Evolutionary conservation across 1,140 invertebrate species (phyloP).

Genomic region (Drosophila punjabiensis): DNA sequence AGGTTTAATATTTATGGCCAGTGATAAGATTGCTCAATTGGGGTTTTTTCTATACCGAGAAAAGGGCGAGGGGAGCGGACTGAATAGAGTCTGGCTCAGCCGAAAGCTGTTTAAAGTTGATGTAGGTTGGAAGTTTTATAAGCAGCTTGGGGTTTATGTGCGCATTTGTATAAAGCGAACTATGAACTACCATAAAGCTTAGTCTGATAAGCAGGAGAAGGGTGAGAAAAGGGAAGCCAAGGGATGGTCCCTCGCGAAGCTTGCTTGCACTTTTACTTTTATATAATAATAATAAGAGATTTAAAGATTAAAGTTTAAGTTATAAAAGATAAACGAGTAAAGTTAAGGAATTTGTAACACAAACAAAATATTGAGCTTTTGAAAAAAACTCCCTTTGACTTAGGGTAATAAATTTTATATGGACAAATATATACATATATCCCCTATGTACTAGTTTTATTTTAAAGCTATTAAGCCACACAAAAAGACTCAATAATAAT

Average conservation of each 20-base stretch:
- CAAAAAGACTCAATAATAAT: too few relatives aligned
- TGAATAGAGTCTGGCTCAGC: constrained; percentile 32
- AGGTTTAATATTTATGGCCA: constrained; percentile 76
- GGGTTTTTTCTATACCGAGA: constrained; percentile 39
- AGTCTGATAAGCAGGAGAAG: constrained; percentile 47
- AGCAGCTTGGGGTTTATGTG: constrained; percentile 52
- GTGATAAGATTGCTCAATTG: constrained; percentile 81
- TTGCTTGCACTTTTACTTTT: background rate
- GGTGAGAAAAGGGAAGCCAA: constrained; percentile 3
- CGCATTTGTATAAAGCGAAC: constrained; percentile 33
- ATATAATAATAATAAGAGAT: background rate
- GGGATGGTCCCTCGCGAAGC: background rate
- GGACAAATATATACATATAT: too few relatives aligned
- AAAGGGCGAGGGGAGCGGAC: constrained; percentile 19
- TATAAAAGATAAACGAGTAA: background rate
- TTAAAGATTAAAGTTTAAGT: background rate
- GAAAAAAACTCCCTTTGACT: background rate
- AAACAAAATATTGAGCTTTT: too few relatives aligned
- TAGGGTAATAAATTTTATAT: background rate
- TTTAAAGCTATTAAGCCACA: too few relatives aligned
- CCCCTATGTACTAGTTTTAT: too few relatives aligned
- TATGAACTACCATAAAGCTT: constrained; percentile 70
- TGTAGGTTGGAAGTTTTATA: constrained; percentile 78
- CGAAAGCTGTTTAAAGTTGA: constrained; percentile 72
- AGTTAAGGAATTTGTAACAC: too few relatives aligned